Evolutionary conservation across 2,888 invertebrate species (phyloP), one percentile per base, ranked within the genome.

Genomic region (Tenthredo mesomela): DNA sequence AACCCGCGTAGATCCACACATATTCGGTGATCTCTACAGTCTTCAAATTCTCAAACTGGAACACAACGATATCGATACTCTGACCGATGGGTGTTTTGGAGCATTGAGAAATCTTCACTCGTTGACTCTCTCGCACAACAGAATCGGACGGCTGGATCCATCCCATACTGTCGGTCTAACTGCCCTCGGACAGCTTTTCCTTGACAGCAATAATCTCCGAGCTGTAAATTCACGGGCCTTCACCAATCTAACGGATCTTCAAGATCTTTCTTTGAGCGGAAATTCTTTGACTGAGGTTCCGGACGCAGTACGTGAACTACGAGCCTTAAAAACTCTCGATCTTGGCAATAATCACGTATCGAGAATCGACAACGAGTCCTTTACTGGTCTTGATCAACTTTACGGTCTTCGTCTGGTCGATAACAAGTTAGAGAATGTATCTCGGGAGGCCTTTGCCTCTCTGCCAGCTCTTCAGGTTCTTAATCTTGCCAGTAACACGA

Each of bases 261-360:
- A 96, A 92, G 97, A 97, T 92, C 94, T 97, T 88, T 96, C 96
- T 73, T 93, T 97, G 87, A 96, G 96, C 90, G 96, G 96, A 86
- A 97, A 97, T 94, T 94, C 95, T 90, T 94, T 97, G 89, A 95
- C 95, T 61, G 95, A 95, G 88, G 95, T 96, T 85, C 97, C 97
- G 86, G 95, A 94, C 89, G 96, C 97, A 67, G 95, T 97, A 86
- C 95, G 95, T 88, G 95, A 95, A 88, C 94, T 97, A 87, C 94
- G 95, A 88, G 95, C 96, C 90, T 94, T 98, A 89, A 96, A 96
- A 91, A 96, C 96, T 43, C 94, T 98, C 86, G 97, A 97, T 93
- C 94, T 98, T 89, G 97, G 97, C 77, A 97, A 97, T 94, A 98
- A 98, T 93, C 95, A 95, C 90, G 96, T 98, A 91, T 95, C 96